Percentiles rank a stretch among this genome's conserved stretches.
These are phyloP conservation scores for Tryphoninae sp. DNA, from an alignment of 2,888 invertebrate genomes.

Conservation along the genomic window DNA sequence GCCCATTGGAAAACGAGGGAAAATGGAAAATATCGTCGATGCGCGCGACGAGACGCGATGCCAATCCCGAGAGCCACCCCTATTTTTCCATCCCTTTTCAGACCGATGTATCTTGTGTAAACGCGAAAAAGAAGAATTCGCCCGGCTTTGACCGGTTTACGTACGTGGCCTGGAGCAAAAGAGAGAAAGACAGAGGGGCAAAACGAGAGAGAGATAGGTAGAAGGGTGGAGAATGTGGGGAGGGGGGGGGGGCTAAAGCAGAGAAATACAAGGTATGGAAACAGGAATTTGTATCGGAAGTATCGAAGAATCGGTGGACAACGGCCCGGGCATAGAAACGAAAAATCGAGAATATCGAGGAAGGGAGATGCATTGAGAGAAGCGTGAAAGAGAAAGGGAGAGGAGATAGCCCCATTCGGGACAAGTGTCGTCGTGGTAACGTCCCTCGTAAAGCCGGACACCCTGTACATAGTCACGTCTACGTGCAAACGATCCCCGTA, in stretches of 20 bases:
- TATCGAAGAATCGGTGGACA: slow-evolving; percentile 49
- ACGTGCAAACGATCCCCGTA: slow-evolving; percentile 51
- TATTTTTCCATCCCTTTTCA: not conserved
- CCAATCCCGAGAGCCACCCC: not conserved
- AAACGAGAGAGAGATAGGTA: no score
- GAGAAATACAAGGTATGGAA: not conserved
- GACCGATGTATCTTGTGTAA: not conserved
- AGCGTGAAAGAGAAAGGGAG: slow-evolving; percentile 31
- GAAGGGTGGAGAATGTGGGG: no score
- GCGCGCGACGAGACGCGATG: slow-evolving; percentile 1
- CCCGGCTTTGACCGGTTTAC: slow-evolving; percentile 24
- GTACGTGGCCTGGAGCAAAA: not conserved
- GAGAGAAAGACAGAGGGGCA: not conserved
- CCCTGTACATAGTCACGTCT: slow-evolving; percentile 56
- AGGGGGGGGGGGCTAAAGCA: not conserved
- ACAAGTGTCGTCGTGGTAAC: slow-evolving; percentile 72
- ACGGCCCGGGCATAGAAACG: slow-evolving; percentile 29
- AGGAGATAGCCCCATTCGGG: slow-evolving; percentile 58
- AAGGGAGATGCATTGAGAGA: slow-evolving; percentile 39
- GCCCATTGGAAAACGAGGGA: slow-evolving; percentile 21
- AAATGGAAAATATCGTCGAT: slow-evolving; percentile 25
- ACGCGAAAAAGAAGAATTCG: slow-evolving; percentile 11
- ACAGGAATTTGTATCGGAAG: slow-evolving; percentile 43
- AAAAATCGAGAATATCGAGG: slow-evolving; percentile 43
- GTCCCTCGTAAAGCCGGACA: slow-evolving; percentile 70